Evolutionary conservation across 2,888 invertebrate genomes (phyloP), one percentile per base, ranked within the genome.

Genomic region (Syrista parreyssii): DNA sequence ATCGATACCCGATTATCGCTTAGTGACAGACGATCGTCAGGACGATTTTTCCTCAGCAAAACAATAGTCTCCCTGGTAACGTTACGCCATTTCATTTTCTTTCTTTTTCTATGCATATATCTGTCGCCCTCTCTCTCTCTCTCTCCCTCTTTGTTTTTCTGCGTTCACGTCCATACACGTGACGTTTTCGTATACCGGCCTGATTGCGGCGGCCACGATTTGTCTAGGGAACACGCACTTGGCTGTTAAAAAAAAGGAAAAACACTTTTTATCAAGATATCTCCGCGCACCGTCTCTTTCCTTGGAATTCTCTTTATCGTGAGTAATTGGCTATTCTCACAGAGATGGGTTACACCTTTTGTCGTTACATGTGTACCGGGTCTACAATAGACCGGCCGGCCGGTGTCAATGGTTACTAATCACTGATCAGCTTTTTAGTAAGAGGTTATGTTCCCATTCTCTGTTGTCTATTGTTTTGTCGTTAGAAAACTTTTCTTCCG

Each of bases 141-240:
- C 15, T 68, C 32, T 11, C 35, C 34, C 32, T n/a, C 69, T 15
- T 33, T 71, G 32, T 69, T 34, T 34, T 36, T 33, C 78, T 75
- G 75, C 75, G 68, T 35, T 74, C 71, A 69, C 80, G 23, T 79
- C 82, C 81, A 84, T 85, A 85, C 89, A 87, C 87, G 88, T 88
- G 86, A 86, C 32, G 33, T 88, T 88, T 88, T 88, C 82, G 89
- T 55, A 55, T 55, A 86, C 84, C 81, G 71, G 71, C 71, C 71
- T 23, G 71, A 71, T 33, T 33, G 33, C 31, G 12, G 71, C 71
- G 0, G 31, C 71, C 71, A 33, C 71, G 71, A 71, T 71, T 71
- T 12, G 71, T 55, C 31, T 71, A 71, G 32, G 71, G 71, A 71
- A 71, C 71, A 74, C 74, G 74, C 75, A 77, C 76, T 71, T 78